phyloP scores from a whole-genome alignment of 2,888 invertebrate species.

The Coronaproctus castanopsis region DNA sequence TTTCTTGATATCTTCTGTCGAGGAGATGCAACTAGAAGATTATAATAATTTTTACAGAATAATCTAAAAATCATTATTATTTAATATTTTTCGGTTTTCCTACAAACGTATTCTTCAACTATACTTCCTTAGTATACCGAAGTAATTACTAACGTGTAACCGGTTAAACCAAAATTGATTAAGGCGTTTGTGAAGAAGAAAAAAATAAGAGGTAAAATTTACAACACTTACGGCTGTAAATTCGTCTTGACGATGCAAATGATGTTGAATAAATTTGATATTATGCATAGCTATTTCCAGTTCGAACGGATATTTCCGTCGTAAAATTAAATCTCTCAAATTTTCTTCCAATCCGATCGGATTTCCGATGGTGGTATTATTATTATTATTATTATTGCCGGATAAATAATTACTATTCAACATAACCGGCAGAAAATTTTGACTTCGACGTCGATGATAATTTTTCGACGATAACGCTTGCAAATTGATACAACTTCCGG shows the following conservation, averaged over 20 bases:
- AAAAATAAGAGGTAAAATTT: no score
- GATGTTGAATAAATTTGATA: constrained; percentile 87
- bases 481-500: constrained; percentile 45
- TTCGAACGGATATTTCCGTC: constrained; percentile 79
- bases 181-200: no score
- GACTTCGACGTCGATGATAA: constrained; percentile 8
- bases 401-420: constrained; percentile 5
- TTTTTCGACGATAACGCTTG: constrained; percentile 36
- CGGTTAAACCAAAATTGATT: no score
- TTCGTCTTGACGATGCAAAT: constrained; percentile 82
- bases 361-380: constrained; percentile 28
- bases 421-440: background rate
- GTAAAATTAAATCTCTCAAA: constrained; percentile 51
- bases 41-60: no score
- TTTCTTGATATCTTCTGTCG: no score
- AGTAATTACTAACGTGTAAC: no score
- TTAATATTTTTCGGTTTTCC: no score
- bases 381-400: constrained; percentile 7
- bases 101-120: no score
- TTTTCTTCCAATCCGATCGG: constrained; percentile 65
- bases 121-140: no score
- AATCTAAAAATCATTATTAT: no score
- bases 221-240: constrained; percentile 60
- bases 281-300: constrained; percentile 84
- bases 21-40: no score